Conservation (phyloP, 2,113 vertebrate species). For the Caranx melampygus region DNA sequence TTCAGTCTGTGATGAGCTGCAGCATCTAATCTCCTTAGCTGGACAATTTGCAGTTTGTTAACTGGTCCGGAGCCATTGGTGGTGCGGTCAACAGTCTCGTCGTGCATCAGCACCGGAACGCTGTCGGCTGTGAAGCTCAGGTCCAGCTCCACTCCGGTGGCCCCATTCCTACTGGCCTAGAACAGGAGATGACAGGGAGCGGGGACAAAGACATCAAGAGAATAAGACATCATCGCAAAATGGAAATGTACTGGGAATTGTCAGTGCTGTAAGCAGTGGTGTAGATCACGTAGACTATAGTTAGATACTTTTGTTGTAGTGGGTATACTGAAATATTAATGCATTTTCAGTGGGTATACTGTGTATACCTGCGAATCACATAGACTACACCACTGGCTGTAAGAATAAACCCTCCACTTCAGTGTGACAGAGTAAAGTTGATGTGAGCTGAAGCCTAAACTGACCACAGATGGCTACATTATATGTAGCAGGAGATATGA, state of each 20-base stretch:
- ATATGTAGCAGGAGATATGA: background rate
- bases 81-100: conserved; percentile 93
- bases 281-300: too few relatives aligned
- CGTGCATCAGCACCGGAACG: conserved; percentile 92
- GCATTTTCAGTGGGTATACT: too few relatives aligned
- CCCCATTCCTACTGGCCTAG: conserved; percentile 93
- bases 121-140: conserved; percentile 92
- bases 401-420: too few relatives aligned
- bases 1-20: conserved; percentile 88
- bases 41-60: conserved; percentile 85
- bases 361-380: too few relatives aligned
- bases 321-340: too few relatives aligned
- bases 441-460: background rate
- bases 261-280: too few relatives aligned
- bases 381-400: too few relatives aligned
- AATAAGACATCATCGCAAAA: background rate
- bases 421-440: background rate
- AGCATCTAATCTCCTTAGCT: conserved; percentile 89
- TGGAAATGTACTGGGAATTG: background rate
- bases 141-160: conserved; percentile 92
- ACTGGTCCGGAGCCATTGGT: conserved; percentile 91
- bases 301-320: too few relatives aligned
- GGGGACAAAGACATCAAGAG: background rate
- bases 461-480: background rate
- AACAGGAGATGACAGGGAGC: conserved; percentile 9